Conservation (phyloP, 2,113 vertebrate genomes). For the Oreamnos americanus region DNA sequence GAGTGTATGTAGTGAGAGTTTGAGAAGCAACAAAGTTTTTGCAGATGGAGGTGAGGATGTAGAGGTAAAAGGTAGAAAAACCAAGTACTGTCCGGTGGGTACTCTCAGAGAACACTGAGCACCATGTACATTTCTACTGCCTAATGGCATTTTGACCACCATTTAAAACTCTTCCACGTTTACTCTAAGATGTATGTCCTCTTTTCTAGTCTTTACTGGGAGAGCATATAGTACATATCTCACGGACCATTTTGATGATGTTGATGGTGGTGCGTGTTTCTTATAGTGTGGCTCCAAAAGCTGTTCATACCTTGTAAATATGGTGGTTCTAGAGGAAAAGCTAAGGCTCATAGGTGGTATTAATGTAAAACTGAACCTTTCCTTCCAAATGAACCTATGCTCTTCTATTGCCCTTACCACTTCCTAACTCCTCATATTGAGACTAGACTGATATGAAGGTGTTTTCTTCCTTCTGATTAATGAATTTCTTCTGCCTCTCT, state of each 20-base stretch:
- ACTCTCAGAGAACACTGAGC: neutral
- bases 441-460: neutral
- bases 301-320: neutral
- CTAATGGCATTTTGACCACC: neutral
- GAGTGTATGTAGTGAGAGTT: neutral
- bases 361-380: neutral
- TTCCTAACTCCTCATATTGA: rapidly evolving
- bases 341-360: neutral
- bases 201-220: neutral
- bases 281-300: neutral
- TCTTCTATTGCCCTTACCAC: neutral
- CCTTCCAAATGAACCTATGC: neutral
- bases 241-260: neutral
- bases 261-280: neutral
- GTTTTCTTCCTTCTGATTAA: neutral
- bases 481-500: neutral
- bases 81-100: neutral
- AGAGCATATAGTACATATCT: neutral
- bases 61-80: neutral
- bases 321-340: neutral
- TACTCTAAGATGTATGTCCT: neutral
- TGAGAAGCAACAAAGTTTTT: neutral
- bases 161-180: neutral
- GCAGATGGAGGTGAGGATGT: neutral
- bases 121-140: neutral